Evolutionary conservation across 1,140 invertebrate species (phyloP).

Genomic region (Himalopsyche phryganea): DNA sequence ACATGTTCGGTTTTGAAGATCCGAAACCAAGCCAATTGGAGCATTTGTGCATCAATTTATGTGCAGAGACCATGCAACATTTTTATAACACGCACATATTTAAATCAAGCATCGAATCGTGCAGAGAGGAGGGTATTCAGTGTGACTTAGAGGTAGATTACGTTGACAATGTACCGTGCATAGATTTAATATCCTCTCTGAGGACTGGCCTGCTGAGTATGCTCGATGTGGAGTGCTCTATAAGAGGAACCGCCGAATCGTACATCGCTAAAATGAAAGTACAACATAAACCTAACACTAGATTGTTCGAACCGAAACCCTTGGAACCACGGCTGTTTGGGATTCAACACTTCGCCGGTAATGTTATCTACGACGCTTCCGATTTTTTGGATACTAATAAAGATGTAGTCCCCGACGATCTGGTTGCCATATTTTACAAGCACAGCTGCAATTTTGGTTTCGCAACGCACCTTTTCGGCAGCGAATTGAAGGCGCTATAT

Average conservation of each 20-base stretch:
- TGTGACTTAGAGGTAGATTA: constrained; percentile 90
- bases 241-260: constrained; percentile 80
- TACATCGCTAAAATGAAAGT: constrained; percentile 84
- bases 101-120: constrained; percentile 90
- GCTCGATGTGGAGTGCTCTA: constrained; percentile 89
- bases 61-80: constrained; percentile 95
- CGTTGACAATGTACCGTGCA: constrained; percentile 93
- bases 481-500: constrained; percentile 84
- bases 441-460: constrained; percentile 93
- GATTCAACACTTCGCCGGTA: constrained; percentile 88
- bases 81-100: constrained; percentile 97
- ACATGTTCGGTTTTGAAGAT: constrained; percentile 96
- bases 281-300: constrained; percentile 63
- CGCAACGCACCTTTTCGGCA: constrained; percentile 89
- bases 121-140: constrained; percentile 88
- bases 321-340: constrained; percentile 79
- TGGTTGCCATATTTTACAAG: constrained; percentile 90
- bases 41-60: constrained; percentile 91
- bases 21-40: constrained; percentile 86
- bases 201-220: constrained; percentile 86
- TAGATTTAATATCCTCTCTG: constrained; percentile 91
- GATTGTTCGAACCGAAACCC: constrained; percentile 70
- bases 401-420: constrained; percentile 87
- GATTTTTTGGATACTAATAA: constrained; percentile 90
- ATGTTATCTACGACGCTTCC: constrained; percentile 84